Evolutionary conservation across 2,113 vertebrate genomes (phyloP).

Genomic region (Myrmecophaga tridactyla): DNA sequence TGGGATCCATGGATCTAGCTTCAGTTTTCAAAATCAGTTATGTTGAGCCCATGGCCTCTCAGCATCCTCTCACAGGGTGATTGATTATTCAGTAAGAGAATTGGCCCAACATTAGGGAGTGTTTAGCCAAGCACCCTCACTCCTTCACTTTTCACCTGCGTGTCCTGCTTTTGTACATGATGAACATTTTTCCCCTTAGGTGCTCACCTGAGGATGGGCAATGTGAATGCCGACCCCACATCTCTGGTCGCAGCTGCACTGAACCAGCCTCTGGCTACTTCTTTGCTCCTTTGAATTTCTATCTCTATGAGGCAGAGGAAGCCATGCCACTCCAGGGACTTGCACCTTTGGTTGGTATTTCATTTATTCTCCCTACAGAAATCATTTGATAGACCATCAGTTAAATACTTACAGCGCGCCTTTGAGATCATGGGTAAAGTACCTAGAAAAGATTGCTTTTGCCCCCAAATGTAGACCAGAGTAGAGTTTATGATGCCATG

Average conservation of each 20-base stretch:
- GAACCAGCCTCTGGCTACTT: constrained; percentile 87
- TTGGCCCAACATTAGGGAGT: not conserved
- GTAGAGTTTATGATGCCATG: not conserved
- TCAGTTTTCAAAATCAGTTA: not conserved
- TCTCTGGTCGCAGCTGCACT: constrained; percentile 84
- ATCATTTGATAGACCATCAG: not conserved
- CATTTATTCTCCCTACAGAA: not conserved
- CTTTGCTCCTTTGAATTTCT: constrained; percentile 89
- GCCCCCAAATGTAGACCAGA: not conserved
- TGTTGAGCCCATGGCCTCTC: not conserved
- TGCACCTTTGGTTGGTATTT: constrained; percentile 80
- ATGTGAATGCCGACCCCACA: constrained; percentile 88
- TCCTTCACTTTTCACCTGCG: not conserved
- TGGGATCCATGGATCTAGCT: not conserved
- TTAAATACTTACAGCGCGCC: not conserved
- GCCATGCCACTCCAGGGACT: constrained; percentile 78
- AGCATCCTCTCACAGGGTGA: not conserved
- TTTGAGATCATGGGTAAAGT: not conserved
- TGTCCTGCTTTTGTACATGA: not conserved
- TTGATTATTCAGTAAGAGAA: not conserved
- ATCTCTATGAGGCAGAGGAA: constrained; percentile 91
- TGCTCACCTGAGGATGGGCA: constrained; percentile 85
- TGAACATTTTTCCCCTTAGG: constrained; percentile 68
- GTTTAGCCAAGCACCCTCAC: not conserved
- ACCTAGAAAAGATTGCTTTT: not conserved